A percentile compares a stretch with the other conserved stretches of the same genome.
Conservation (phyloP, 2,888 invertebrate species). For the Bombylius major region DNA sequence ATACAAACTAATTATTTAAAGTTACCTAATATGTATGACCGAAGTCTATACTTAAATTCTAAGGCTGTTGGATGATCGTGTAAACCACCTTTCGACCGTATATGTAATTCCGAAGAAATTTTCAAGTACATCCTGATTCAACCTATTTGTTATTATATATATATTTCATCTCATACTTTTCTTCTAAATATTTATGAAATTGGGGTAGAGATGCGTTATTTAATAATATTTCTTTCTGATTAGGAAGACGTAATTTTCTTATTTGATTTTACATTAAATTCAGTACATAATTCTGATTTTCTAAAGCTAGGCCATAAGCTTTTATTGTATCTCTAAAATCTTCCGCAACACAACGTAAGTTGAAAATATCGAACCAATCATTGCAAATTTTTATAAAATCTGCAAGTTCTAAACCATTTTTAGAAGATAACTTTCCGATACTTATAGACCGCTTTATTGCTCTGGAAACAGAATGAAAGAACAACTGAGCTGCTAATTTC, state of each 20-base stretch:
- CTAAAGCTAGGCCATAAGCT: constrained; percentile 15
- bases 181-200: too few species aligned
- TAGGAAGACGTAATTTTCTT: constrained; percentile 9
- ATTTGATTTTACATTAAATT: constrained; percentile 13
- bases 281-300: constrained; percentile 15
- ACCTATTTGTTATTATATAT: too few species aligned
- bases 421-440: constrained; percentile 3
- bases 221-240: too few species aligned
- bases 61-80: too few species aligned
- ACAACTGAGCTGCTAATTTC: constrained; percentile 16
- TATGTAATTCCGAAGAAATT: too few species aligned
- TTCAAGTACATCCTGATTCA: too few species aligned
- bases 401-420: constrained; percentile 14
- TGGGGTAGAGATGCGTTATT: too few species aligned
- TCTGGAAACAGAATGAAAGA: constrained; percentile 16
- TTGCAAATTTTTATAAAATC: constrained; percentile 16
- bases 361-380: constrained; percentile 20
- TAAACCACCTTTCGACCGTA: too few species aligned
- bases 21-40: too few species aligned
- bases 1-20: too few species aligned
- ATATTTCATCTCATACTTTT: too few species aligned
- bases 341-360: constrained; percentile 7
- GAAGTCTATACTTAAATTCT: too few species aligned
- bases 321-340: constrained; percentile 11
- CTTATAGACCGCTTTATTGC: constrained; percentile 14